phyloP scores from a whole-genome alignment of 1,140 invertebrate genomes.

The Formica selysi region DNA sequence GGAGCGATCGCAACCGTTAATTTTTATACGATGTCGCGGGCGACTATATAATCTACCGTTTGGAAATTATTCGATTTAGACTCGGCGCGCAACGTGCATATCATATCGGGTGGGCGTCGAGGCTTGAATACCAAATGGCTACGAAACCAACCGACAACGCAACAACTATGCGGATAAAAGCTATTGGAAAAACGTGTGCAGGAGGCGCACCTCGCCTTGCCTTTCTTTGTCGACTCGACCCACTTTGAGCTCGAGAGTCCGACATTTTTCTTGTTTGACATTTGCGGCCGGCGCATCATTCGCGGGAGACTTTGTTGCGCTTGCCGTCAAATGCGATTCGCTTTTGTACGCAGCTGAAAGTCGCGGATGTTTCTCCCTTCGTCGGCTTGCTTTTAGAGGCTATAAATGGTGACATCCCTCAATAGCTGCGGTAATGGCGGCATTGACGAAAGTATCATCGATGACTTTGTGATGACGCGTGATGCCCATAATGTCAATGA shows the following conservation, averaged over 20 bases:
- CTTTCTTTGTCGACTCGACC: constrained; percentile 61
- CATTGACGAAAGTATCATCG: constrained; percentile 18
- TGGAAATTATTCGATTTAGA: constrained; percentile 8
- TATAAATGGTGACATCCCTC: neutral
- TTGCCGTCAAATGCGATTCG: neutral
- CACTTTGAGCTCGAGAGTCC: constrained; percentile 47
- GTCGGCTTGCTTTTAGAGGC: constrained; percentile 12
- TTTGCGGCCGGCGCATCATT: constrained; percentile 38
- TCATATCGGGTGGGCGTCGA: constrained; percentile 28
- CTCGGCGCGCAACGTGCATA: constrained; percentile 18
- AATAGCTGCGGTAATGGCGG: neutral
- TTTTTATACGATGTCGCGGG: neutral
- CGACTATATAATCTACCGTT: neutral
- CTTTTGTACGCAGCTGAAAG: constrained; percentile 43
- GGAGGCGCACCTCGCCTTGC: constrained; percentile 25
- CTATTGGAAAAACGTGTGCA: constrained; percentile 45
- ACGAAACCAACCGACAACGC: constrained; percentile 28
- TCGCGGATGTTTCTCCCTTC: neutral
- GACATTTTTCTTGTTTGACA: constrained; percentile 67
- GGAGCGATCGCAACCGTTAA: neutral
- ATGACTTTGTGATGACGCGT: neutral
- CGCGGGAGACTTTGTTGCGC: constrained; percentile 30
- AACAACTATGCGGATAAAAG: constrained; percentile 23
- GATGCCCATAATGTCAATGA: neutral
- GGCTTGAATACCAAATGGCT: constrained; percentile 47